Evolutionary conservation across 2,888 invertebrate species (phyloP).

Genomic region (Poecilobothrus nobilitatus): DNA sequence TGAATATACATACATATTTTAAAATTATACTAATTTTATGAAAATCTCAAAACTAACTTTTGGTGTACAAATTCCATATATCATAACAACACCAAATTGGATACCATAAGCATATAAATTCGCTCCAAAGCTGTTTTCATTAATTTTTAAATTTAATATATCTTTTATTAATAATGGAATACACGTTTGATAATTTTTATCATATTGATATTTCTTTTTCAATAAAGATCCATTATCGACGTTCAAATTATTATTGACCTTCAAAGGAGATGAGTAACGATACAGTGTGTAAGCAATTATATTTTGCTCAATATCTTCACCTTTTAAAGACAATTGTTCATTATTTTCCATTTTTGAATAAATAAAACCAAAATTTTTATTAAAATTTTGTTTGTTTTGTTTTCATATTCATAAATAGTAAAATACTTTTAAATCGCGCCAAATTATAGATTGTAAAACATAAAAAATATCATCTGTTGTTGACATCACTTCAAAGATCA

Average conservation of each 20-base stretch:
- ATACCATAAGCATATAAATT: constrained; percentile 13
- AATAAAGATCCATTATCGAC: not conserved
- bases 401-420: too few relatives aligned
- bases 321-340: not conserved
- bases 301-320: not conserved
- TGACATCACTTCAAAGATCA: too few relatives aligned
- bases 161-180: constrained; percentile 17
- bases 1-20: not conserved
- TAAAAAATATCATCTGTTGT: too few relatives aligned
- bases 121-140: not conserved
- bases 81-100: constrained; percentile 13
- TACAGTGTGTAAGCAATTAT: not conserved
- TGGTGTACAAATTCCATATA: constrained; percentile 15
- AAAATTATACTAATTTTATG: not conserved
- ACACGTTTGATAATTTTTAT: not conserved
- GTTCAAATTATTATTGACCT: not conserved
- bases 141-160: constrained; percentile 12
- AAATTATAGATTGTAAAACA: too few relatives aligned
- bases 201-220: not conserved
- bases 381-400: too few relatives aligned
- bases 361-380: too few relatives aligned
- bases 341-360: not conserved
- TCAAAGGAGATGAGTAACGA: not conserved
- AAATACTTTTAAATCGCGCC: too few relatives aligned
- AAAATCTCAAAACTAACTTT: not conserved